These are phyloP conservation scores for Lucilia cuprina DNA, from an alignment of 1,140 invertebrate genomes.

Conservation along the genomic window DNA sequence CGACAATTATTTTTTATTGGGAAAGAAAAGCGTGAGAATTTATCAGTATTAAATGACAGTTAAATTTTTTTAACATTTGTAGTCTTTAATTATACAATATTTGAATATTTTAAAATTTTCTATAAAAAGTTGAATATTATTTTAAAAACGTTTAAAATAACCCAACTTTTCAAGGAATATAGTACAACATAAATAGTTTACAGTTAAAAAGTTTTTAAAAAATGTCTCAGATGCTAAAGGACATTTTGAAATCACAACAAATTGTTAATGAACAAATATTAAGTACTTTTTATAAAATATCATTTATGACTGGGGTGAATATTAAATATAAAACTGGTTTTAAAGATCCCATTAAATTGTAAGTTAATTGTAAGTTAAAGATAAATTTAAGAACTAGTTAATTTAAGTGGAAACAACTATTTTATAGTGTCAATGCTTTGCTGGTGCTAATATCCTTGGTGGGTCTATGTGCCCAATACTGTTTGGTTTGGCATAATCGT, in stretches of 20 bases:
- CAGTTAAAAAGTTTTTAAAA: neutral
- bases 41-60: neutral
- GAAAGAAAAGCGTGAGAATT: neutral
- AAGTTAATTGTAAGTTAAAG: neutral
- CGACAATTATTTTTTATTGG: neutral
- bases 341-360: conserved; percentile 22
- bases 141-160: neutral
- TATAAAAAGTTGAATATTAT: neutral
- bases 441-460: neutral
- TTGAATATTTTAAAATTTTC: neutral
- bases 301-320: conserved; percentile 8
- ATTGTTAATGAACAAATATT: neutral
- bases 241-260: neutral
- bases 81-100: neutral
- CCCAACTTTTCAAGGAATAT: neutral
- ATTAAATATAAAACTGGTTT: conserved; percentile 1
- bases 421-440: neutral
- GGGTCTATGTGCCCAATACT: conserved; percentile 19
- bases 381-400: neutral
- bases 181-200: too few species aligned
- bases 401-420: neutral
- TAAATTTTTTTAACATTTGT: neutral
- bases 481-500: conserved; percentile 16
- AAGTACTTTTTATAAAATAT: conserved; percentile 20
- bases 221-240: neutral